Base-by-base conservation (phyloP, 2,113 vertebrate genomes). In the Paralichthys olivaceus region DNA sequence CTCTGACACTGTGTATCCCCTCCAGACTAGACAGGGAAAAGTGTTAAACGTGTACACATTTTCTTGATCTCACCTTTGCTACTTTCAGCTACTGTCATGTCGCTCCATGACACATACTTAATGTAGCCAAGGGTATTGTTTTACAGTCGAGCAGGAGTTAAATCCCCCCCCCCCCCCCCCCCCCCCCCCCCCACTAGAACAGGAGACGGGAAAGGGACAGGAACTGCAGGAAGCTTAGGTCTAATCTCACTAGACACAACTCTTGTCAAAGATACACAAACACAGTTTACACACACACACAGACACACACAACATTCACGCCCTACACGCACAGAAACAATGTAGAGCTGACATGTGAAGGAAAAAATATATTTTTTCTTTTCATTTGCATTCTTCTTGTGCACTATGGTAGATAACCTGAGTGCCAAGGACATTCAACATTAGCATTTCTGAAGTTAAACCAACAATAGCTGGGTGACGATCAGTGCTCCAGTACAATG, bases 161-260 rank as follows among this genome's bases (percentile, higher is more conserved):
- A 74, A 75, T 37, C 59, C 77, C 71, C 75, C 61, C 59, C 77
- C 71, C 75, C 61, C 59, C 77, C 71, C 75, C 61, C n/a, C n/a
- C n/a, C n/a, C 28, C 28, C 8, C 4, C 13, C 59, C 77, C 71
- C 75, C 61, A 66, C 67, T 76, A 75, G 78, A 81, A 26, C 70
- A 66, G 85, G 79, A 91, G 87, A 87, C 90, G 83, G 90, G 89
- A 91, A 91, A 77, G 82, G 79, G 85, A 86, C 77, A 77, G 76
- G 86, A 89, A 81, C 84, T 78, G 63, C 81, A 82, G 89, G 90
- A 92, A 91, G 72, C 80, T 29, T 49, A 72, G 61, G 81, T 77
- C 87, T 90, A 90, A 89, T 87, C 91, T 85, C 83, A 80, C 69
- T 85, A 91, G 89, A 90, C 89, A 89, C 74, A 87, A 93, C 89